Base-by-base conservation (phyloP, 2,113 vertebrate species). In the Lipotes vexillifer region DNA sequence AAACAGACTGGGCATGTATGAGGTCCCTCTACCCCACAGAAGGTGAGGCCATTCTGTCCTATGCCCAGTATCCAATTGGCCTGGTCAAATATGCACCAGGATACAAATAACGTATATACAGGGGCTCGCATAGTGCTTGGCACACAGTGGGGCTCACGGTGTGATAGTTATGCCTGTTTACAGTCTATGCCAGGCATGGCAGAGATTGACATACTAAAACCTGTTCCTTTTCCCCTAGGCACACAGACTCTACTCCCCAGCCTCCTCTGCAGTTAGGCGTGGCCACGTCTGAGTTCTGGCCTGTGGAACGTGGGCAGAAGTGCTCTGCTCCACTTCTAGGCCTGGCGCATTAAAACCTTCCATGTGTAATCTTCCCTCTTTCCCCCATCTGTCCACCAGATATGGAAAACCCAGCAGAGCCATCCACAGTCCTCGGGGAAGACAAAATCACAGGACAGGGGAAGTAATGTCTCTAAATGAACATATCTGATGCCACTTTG, bases 341-440 rank as follows among this genome's bases (percentile, higher is more conserved):
- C 55, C 83, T 33, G 31, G 80, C 55, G 52, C 83, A 10, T 29
- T 93, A 83, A 95, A 86, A 61, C 36, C 83, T 93, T 88, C 93
- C 88, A 46, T 59, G 89, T 10, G 20, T 14, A 85, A 46, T 46
- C 66, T 31, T 69, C 33, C 52, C 55, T 63, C 71, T 78, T 69
- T n/a, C 31, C n/a, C 46, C 66, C 96, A 92, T 94, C 93, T 96
- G 93, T 82, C 78, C n/a, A 17, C 89, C 97, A 98, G 93, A 97
- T 27, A 90, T 65, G 8, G 78, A 94, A 81, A 95, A 77, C 31
- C 72, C 72, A 20, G n/a, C 17, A 15, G 80, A 93, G n/a, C 65
- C 65, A 77, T n/a, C 82, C 91, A 82, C 38, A 86, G 82, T 83
- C 93, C 33, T 6, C 15, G 77, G 90, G 85, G 68, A 52, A 94